Evolutionary conservation across 2,113 vertebrate genomes (phyloP), one percentile per base, ranked within the genome.

Genomic region (Hiodon alosoides): DNA sequence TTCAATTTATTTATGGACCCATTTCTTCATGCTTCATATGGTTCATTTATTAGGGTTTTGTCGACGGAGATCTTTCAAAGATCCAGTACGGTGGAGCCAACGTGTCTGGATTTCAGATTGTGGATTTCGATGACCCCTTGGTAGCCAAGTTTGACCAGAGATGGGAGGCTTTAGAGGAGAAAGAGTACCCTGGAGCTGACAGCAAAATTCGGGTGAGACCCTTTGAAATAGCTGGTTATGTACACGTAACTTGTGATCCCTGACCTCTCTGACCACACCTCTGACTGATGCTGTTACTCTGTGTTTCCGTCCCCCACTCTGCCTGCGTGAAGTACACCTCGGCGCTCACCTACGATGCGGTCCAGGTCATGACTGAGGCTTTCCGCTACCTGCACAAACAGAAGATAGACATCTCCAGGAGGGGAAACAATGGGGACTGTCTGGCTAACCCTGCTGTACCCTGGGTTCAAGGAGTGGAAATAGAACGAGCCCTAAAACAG

Each of bases 51-150:
- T 83, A 98, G 96, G 96, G 96, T 53, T 98, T 98, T 84, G 90
- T 95, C 66, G 96, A 98, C 79, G 95, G 96, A 62, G 96, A 98
- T 82, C 88, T 98, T 73, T 91, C 96, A 70, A 98, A 98, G 90
- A 98, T 98, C 86, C 96, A 98, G 77, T 98, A 98, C 81, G 96
- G 96, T 83, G 96, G 96, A 50, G 96, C 96, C 2, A 98, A 98
- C 0, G 96, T 98, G 60, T 98, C 96, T 67, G 96, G 96, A 81
- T 98, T 98, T 89, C 96, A 98, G 85, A 96, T 98, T 9, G 96
- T 98, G 61, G 96, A 98, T 80, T 98, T 98, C 72, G 96, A 98
- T 72, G 94, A 98, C 81, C 94, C 96, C 69, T 78, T 95, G 58
- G 96, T 98, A 14, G 90, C 95, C 55, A 98, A 98, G 81, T 98